Evolutionary conservation across 2,888 invertebrate genomes (phyloP).

Genomic region (Zaprionus lineosus): DNA sequence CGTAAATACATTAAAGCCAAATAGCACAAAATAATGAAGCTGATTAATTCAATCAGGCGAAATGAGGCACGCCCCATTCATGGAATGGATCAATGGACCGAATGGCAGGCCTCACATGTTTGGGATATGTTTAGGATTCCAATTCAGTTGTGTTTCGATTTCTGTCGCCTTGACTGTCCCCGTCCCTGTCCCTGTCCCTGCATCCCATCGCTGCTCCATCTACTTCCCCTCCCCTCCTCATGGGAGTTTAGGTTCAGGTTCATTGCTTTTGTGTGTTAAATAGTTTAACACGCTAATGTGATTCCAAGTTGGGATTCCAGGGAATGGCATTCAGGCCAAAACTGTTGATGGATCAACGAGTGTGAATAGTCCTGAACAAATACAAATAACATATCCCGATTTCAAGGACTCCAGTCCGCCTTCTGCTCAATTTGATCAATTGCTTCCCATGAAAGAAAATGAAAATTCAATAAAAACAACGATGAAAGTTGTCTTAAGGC

Average conservation of each 20-base stretch:
- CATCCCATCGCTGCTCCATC: no score
- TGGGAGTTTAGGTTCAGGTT: conserved; percentile 14
- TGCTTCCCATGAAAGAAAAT: no score
- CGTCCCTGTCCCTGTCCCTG: background rate
- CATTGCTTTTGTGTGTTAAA: conserved; percentile 45
- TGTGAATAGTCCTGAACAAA: conserved; percentile 5
- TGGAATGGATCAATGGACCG: conserved; percentile 3
- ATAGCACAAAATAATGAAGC: conserved; percentile 71
- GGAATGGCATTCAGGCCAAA: conserved; percentile 13
- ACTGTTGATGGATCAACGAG: conserved; percentile 44
- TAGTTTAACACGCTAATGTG: conserved; percentile 71
- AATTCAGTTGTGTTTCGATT: no score
- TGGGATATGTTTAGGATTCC: conserved; percentile 10
- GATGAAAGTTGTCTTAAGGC: no score
- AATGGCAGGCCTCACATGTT: conserved; percentile 1
- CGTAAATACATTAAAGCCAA: conserved; percentile 74
- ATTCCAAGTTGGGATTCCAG: conserved; percentile 41
- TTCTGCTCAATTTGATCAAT: no score
- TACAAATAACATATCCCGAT: background rate
- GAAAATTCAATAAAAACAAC: no score
- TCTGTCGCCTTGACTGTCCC: no score
- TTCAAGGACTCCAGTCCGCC: background rate
- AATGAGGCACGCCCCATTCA: conserved; percentile 39
- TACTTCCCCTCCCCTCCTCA: no score
- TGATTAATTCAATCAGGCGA: conserved; percentile 73